These are phyloP conservation scores for Chironomus tentans DNA, from an alignment of 2,888 invertebrate species.

Conservation along the genomic window DNA sequence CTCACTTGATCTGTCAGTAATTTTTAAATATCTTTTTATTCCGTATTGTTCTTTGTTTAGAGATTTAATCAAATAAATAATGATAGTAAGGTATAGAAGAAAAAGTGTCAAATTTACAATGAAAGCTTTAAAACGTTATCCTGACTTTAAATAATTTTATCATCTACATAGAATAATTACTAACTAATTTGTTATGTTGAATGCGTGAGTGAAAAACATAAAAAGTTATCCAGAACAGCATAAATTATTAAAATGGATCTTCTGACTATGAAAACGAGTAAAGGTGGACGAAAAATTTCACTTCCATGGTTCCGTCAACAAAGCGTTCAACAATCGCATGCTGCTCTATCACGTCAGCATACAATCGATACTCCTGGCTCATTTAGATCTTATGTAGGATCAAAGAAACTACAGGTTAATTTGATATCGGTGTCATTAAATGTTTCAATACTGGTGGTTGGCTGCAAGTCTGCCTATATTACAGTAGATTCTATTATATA, in stretches of 20 bases:
- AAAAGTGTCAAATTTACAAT: neutral
- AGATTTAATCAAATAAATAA: neutral
- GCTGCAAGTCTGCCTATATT: neutral
- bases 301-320: conserved; percentile 83
- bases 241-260: conserved; percentile 15
- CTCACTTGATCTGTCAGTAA: neutral
- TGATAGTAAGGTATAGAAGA: neutral
- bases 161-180: neutral
- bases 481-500: neutral
- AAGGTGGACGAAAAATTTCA: conserved; percentile 75
- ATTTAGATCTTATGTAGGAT: conserved; percentile 64
- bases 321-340: conserved; percentile 63
- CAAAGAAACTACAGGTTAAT: conserved; percentile 43
- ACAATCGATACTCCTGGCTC: conserved; percentile 85
- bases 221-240: neutral
- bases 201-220: neutral
- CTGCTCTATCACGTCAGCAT: conserved; percentile 71
- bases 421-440: neutral
- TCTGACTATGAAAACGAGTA: conserved; percentile 46
- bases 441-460: neutral
- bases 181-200: neutral
- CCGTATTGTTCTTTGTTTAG: neutral
- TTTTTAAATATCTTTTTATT: neutral
- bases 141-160: neutral
- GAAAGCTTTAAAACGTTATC: neutral